A percentile compares a stretch with the other conserved stretches of the same genome.
phyloP scores from a whole-genome alignment of 2,888 invertebrate species.

The Tetrapedia diversipes region DNA sequence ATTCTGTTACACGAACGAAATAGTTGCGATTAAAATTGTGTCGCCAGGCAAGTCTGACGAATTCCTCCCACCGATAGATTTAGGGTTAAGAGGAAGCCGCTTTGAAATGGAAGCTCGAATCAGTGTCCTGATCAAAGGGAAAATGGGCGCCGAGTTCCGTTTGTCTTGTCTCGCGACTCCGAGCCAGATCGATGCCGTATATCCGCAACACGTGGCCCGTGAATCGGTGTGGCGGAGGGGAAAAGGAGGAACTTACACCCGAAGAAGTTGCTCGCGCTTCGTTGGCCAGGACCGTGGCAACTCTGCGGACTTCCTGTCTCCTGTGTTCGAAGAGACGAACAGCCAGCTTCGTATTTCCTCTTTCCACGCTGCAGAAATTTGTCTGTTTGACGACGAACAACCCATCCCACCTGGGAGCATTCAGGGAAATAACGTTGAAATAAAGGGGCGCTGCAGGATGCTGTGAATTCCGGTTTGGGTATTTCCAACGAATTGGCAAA shows the following conservation, averaged over 20 bases:
- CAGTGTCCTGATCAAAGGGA: slow-evolving; percentile 51
- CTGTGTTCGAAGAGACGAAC: slow-evolving; percentile 16
- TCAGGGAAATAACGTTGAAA: slow-evolving; percentile 5
- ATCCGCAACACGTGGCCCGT: slow-evolving; percentile 70
- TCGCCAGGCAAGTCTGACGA: too few species aligned
- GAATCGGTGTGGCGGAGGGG: too few species aligned
- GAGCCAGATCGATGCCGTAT: slow-evolving; percentile 65
- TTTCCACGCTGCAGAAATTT: slow-evolving; percentile 12
- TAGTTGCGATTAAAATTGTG: too few species aligned
- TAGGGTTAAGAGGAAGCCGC: neutral
- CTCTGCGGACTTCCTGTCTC: slow-evolving; percentile 58
- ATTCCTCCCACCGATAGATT: slow-evolving; percentile 1
- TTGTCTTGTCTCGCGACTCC: slow-evolving; percentile 61
- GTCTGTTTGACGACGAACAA: neutral
- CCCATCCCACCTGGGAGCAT: neutral
- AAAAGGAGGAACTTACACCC: slow-evolving; percentile 63
- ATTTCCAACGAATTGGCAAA: too few species aligned
- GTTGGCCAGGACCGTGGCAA: slow-evolving; percentile 51
- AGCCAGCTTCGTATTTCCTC: neutral
- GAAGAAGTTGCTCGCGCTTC: slow-evolving; percentile 62
- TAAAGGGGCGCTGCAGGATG: neutral
- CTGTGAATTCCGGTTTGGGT: too few species aligned
- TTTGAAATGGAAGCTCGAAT: slow-evolving; percentile 43
- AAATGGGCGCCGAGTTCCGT: slow-evolving; percentile 55
- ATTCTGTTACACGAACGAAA: too few species aligned